phyloP scores from a whole-genome alignment of 2,113 vertebrate species.

The Thamnaconus septentrionalis region DNA sequence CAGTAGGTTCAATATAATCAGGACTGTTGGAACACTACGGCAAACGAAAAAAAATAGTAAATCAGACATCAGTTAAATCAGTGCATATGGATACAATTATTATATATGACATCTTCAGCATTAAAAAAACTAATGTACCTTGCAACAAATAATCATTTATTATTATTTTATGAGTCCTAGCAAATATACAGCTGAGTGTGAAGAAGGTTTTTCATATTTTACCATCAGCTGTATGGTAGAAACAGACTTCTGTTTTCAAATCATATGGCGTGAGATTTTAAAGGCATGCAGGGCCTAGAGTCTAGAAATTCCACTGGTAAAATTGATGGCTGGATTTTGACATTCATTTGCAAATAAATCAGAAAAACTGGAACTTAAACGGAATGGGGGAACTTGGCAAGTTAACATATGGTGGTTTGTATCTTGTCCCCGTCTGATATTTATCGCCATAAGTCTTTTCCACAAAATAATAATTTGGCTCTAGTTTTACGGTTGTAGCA shows the following conservation, averaged over 20 bases:
- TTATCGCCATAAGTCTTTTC: constrained; percentile 27
- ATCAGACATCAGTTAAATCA: neutral
- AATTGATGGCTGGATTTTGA: constrained; percentile 10
- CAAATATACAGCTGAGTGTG: too few species aligned
- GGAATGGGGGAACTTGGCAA: neutral
- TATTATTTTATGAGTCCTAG: too few species aligned
- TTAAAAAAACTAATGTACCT: too few species aligned
- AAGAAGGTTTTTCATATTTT: too few species aligned
- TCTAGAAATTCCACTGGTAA: neutral
- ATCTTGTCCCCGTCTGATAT: constrained; percentile 26
- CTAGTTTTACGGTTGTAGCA: constrained; percentile 31
- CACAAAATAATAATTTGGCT: constrained; percentile 43
- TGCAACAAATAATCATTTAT: too few species aligned
- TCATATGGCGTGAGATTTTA: too few species aligned
- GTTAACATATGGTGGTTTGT: neutral
- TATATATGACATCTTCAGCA: too few species aligned
- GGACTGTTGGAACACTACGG: constrained; percentile 86
- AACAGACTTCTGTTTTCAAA: too few species aligned
- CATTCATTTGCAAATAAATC: constrained; percentile 12
- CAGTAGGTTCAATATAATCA: constrained; percentile 81
- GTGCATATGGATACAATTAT: too few species aligned
- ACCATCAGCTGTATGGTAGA: too few species aligned
- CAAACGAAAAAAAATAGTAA: constrained; percentile 7
- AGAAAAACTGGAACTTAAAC: constrained; percentile 9
- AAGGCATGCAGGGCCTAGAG: neutral